Conservation (phyloP, 2,113 vertebrate genomes). For the Perca fluviatilis region DNA sequence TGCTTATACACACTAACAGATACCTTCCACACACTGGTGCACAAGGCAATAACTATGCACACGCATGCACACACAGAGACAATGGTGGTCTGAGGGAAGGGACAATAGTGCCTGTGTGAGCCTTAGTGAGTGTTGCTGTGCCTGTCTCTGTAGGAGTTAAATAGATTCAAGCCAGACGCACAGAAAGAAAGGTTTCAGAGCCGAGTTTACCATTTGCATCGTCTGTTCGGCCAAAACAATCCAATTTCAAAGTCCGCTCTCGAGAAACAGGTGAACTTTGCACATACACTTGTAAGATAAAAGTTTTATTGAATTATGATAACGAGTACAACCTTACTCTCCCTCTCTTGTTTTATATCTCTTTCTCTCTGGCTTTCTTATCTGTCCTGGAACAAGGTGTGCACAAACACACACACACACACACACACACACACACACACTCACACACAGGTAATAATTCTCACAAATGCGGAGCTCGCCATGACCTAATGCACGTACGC, state of each 20-base stretch:
- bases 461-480: background rate
- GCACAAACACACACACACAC: constrained; percentile 25
- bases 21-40: constrained; percentile 38
- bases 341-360: constrained; percentile 40
- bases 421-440: constrained; percentile 41
- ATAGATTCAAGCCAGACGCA: constrained; percentile 41
- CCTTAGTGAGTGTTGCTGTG: constrained; percentile 51
- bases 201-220: constrained; percentile 11
- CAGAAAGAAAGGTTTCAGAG: constrained; percentile 29
- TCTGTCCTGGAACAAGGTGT: constrained; percentile 51
- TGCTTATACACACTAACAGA: constrained; percentile 32
- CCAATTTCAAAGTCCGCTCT: constrained; percentile 54
- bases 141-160: constrained; percentile 68
- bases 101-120: constrained; percentile 68
- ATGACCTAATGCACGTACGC: constrained; percentile 69
- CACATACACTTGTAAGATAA: constrained; percentile 51
- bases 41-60: constrained; percentile 53
- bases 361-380: constrained; percentile 44
- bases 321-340: constrained; percentile 31
- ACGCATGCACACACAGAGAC: constrained; percentile 56
- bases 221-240: constrained; percentile 33
- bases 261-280: constrained; percentile 70
- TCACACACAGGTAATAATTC: constrained; percentile 32
- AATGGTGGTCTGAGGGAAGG: constrained; percentile 58
- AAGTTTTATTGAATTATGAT: constrained; percentile 67